Base-by-base conservation (phyloP, 2,113 vertebrate genomes). In the Solea senegalensis region DNA sequence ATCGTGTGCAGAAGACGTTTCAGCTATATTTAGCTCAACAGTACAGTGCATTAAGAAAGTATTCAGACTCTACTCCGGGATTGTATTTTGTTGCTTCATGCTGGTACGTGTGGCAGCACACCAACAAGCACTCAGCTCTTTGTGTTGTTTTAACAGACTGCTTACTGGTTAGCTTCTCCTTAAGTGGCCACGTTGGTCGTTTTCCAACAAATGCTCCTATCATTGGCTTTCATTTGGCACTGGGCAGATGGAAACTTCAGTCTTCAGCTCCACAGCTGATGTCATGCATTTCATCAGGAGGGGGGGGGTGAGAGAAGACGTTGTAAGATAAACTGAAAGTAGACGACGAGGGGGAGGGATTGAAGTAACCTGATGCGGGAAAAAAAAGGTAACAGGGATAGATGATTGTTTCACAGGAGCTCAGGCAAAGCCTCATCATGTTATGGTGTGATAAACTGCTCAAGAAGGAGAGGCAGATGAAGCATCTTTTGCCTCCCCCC, bases 191-290 rank as follows among this genome's bases (percentile, higher is more conserved):
- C 11, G 48, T 12, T 43, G 9, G n/a, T 56, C 16, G 4, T 49
- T 72, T 72, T 75, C 69, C 59, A 84, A 77, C 75, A 81, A 71
- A 66, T 45, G 15, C 39, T n/a, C 49, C 72, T 54, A 56, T 78
- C 63, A 62, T 11, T 62, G 46, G 51, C 46, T 3, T 65, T 59
- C 34, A 41, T 60, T 81, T 82, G 65, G 76, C 72, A 51, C 59
- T 5, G 13, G 62, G 34, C 78, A 74, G 69, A 78, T 76, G 68
- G 64, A 78, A 79, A 74, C 74, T 71, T 75, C 34, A 34, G 28
- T 54, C 63, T 34, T 34, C 5, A 46, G 59, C 61, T 62, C 56
- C 40, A 12, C 52, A 66, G 58, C 54, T 12, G 43, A 46, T 46
- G 76, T 68, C 7, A n/a, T 34, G 10, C 45, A 57, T 43, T 16